Evolutionary conservation across 2,113 vertebrate species (phyloP), one percentile per base, ranked within the genome.

Genomic region (Conger conger): DNA sequence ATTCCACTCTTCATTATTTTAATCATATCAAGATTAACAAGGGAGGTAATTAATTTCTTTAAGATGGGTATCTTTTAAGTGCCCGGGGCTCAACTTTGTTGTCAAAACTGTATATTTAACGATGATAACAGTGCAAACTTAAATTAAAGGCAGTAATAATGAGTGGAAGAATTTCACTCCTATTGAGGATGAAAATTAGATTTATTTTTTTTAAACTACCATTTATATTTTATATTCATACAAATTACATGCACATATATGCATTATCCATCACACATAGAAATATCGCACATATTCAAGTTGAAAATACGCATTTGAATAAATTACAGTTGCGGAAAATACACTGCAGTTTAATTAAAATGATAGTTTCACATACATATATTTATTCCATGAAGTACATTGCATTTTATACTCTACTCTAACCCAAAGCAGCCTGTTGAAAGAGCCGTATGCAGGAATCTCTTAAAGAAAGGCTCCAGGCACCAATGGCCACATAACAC

Each of bases 11-110:
- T 94, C 91, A 92, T 90, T 95, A 96, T 95, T 94, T 94, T 96
- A 94, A 96, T 96, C 95, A 95, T 95, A 95, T 95, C 94, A 94
- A 95, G 94, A 96, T 96, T 95, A 96, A 95, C 95, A 94, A 95
- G 95, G 95, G 95, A 95, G 95, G 95, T 95, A 95, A 96, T 96
- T 96, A 96, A 96, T 95, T 96, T 96, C 94, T 94, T 95, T 95
- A 94, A 94, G 94, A 95, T 94, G 92, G 90, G 94, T 95, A 95
- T 96, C 95, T 95, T 90, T 92, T 87, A 91, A 92, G 87, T 87
- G 93, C 95, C 94, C 40, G 82, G 0, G 93, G 95, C 94, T 91
- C 86, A 94, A 95, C 94, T 96, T 96, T 96, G 95, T 96, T 95
- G 95, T 95, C 93, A 96, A 94, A 95, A 96, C 91, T 94, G 94